Conservation (phyloP, 92 coral and sea anemone genomes). For the Nematostella vectensis region DNA sequence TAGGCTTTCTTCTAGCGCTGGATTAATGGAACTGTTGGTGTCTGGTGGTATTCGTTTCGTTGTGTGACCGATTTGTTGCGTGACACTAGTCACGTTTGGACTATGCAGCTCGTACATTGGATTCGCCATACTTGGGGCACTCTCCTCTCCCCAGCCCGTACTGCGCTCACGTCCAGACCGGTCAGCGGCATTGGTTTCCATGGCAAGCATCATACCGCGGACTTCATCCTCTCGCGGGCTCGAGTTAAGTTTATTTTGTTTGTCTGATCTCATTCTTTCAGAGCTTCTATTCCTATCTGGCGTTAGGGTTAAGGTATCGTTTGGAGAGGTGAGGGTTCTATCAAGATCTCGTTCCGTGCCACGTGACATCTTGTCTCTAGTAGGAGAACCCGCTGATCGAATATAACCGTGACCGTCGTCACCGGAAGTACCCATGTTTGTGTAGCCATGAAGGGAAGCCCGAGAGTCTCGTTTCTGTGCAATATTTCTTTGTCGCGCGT, state of each 20-base stretch:
- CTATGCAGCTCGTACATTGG: not conserved
- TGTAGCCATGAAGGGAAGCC: too few relatives aligned
- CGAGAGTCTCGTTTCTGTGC: not conserved
- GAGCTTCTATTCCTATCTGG: not conserved
- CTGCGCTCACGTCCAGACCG: conserved; percentile 24
- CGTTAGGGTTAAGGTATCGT: not conserved
- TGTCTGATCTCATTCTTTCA: not conserved
- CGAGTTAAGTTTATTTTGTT: not conserved
- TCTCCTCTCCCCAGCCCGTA: conserved; percentile 28
- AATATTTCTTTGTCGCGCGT: not conserved
- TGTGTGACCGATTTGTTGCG: not conserved
- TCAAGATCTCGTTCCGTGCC: too few relatives aligned
- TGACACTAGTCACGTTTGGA: conserved; percentile 1
- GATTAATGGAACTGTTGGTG: not conserved
- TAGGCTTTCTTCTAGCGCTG: conserved; percentile 2
- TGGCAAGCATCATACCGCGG: conserved; percentile 28
- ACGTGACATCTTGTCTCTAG: too few relatives aligned
- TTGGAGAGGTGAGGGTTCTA: too few relatives aligned
- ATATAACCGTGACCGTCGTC: too few relatives aligned
- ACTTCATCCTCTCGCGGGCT: not conserved
- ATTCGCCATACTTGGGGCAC: not conserved
- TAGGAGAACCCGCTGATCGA: too few relatives aligned
- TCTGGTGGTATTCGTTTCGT: too few relatives aligned
- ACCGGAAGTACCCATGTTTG: too few relatives aligned
- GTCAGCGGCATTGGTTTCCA: conserved; percentile 10